These are phyloP conservation scores for Centrocercus urophasianus DNA, from an alignment of 2,113 vertebrate species.

Conservation along the genomic window DNA sequence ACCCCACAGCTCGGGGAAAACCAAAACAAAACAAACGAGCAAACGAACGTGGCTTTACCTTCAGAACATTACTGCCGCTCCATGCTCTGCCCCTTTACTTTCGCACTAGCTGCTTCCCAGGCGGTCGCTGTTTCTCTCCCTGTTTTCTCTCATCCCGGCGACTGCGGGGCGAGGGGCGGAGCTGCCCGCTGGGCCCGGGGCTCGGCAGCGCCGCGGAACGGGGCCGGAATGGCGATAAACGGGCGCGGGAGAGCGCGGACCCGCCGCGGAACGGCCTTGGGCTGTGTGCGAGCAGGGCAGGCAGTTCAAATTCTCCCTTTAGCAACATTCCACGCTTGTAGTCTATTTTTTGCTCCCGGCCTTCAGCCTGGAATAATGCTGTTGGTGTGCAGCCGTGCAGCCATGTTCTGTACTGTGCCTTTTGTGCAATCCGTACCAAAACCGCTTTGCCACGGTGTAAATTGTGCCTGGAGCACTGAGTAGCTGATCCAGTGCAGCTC, in stretches of 20 bases:
- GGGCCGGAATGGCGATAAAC: not conserved
- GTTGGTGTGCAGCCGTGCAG: not conserved
- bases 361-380: not conserved
- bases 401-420: slow-evolving; percentile 29
- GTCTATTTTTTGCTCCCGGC: slow-evolving; percentile 9
- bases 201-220: too few species aligned
- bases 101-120: not conserved
- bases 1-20: not conserved
- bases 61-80: slow-evolving; percentile 24
- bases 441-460: not conserved
- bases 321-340: not conserved
- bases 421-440: not conserved
- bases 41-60: slow-evolving; percentile 30
- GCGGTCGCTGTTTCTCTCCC: not conserved
- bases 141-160: not conserved
- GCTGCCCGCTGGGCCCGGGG: too few species aligned
- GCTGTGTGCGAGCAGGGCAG: not conserved
- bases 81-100: not conserved
- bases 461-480: not conserved
- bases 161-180: not conserved
- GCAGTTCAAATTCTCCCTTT: not conserved
- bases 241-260: too few species aligned
- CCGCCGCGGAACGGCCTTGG: not conserved
- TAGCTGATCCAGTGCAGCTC: not conserved
- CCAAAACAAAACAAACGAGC: not conserved